phyloP scores from a whole-genome alignment of 1,140 invertebrate species.

The Megalonaias nervosa region DNA sequence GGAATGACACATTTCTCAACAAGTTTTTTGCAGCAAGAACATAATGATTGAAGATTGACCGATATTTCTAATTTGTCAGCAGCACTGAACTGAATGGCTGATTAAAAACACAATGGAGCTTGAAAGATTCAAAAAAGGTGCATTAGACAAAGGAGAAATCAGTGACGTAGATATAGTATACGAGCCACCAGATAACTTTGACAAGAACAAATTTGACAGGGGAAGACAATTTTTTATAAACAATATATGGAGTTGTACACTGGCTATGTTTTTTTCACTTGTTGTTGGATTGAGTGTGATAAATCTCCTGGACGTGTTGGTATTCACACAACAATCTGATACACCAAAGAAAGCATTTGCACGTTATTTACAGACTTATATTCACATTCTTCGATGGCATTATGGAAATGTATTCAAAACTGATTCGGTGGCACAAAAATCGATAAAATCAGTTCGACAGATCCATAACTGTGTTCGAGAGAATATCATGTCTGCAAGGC shows the following conservation, averaged over 20 bases:
- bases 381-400: slow-evolving; percentile 83
- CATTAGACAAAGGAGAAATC: background rate
- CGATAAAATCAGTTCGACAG: slow-evolving; percentile 64
- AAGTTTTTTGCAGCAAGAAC: too few relatives aligned
- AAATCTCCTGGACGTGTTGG: slow-evolving; percentile 53
- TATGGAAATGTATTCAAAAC: slow-evolving; percentile 46
- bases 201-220: slow-evolving; percentile 38
- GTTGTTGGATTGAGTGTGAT: slow-evolving; percentile 43
- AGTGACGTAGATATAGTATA: background rate
- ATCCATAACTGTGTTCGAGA: slow-evolving; percentile 70
- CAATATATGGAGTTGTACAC: slow-evolving; percentile 25
- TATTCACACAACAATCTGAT: slow-evolving; percentile 73
- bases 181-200: slow-evolving; percentile 29
- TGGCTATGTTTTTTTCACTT: slow-evolving; percentile 46
- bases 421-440: slow-evolving; percentile 39
- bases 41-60: too few relatives aligned
- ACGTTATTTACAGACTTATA: slow-evolving; percentile 82
- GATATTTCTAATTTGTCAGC: too few relatives aligned
- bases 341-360: slow-evolving; percentile 78
- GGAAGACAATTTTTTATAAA: slow-evolving; percentile 39
- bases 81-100: too few relatives aligned
- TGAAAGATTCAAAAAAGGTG: background rate
- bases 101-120: too few relatives aligned
- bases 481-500: slow-evolving; percentile 39
- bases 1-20: too few relatives aligned